A percentile compares a stretch with the other conserved stretches of the same genome.
phyloP scores from a whole-genome alignment of 2,888 invertebrate species.

The Pterostichus niger region DNA sequence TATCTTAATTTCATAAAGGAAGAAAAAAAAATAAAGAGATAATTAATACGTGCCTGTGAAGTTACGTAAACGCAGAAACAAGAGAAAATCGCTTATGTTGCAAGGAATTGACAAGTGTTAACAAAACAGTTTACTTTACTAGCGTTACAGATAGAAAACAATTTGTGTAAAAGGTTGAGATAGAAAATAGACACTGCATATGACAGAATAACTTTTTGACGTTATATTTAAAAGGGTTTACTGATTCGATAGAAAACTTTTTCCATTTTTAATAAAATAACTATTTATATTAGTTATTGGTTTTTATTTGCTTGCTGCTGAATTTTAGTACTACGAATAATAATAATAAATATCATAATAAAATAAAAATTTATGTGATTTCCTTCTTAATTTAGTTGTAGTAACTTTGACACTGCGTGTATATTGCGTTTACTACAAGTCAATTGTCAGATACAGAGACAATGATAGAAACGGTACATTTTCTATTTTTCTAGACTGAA shows the following conservation, averaged over 20 bases:
- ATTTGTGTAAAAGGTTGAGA: conserved; percentile 5
- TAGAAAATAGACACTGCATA: neutral
- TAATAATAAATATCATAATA: too few relatives aligned
- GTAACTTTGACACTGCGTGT: too few relatives aligned
- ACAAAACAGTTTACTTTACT: neutral
- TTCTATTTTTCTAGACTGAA: too few relatives aligned
- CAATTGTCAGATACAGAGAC: too few relatives aligned
- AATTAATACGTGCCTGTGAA: neutral
- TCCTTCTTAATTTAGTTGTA: too few relatives aligned
- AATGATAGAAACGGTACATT: too few relatives aligned
- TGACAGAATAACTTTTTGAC: neutral
- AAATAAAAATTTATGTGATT: too few relatives aligned
- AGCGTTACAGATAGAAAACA: neutral
- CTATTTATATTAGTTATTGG: too few relatives aligned
- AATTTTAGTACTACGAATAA: too few relatives aligned
- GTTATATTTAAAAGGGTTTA: neutral
- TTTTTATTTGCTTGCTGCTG: too few relatives aligned
- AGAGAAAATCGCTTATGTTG: neutral
- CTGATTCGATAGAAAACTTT: neutral
- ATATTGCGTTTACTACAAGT: too few relatives aligned
- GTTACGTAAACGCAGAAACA: neutral
- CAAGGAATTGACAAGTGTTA: conserved; percentile 5
- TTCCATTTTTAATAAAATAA: neutral
- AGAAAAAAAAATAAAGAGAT: neutral
- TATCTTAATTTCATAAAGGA: neutral